Conservation (phyloP, 2,113 vertebrate genomes). For the Elephas maximus region DNA sequence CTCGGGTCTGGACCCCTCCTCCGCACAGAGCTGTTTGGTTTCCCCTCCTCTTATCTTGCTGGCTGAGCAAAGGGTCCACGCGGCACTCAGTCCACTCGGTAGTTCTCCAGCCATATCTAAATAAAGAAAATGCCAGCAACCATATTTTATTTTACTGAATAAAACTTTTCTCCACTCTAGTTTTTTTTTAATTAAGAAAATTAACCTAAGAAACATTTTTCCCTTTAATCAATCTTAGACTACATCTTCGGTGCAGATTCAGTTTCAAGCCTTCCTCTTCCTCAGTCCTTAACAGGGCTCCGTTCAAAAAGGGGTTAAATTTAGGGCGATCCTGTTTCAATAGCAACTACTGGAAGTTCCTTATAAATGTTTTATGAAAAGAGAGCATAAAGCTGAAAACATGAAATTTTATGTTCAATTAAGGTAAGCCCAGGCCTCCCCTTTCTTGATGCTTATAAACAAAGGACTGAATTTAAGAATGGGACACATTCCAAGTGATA, state of each 20-base stretch:
- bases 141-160: not conserved
- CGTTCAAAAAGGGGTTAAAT: slow-evolving; percentile 49
- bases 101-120: slow-evolving; percentile 95
- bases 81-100: slow-evolving; percentile 97
- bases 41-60: slow-evolving; percentile 95
- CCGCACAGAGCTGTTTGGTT: slow-evolving; percentile 97
- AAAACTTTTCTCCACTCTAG: not conserved
- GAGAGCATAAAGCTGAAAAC: slow-evolving; percentile 68
- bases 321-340: slow-evolving; percentile 54
- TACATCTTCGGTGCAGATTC: not conserved
- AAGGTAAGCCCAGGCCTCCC: slow-evolving; percentile 59
- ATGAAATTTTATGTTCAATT: slow-evolving; percentile 64
- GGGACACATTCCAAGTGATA: slow-evolving; percentile 34
- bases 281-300: not conserved
- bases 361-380: slow-evolving; percentile 78
- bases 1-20: slow-evolving; percentile 95
- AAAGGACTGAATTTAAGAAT: slow-evolving; percentile 42
- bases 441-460: slow-evolving; percentile 39
- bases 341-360: slow-evolving; percentile 62
- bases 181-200: not conserved
- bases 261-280: not conserved
- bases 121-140: not conserved
- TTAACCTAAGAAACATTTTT: not conserved
- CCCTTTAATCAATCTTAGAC: not conserved
- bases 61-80: slow-evolving; percentile 95